Conservation (phyloP, 64 coral and sea anemone genomes). For the Anthopleura sola region DNA sequence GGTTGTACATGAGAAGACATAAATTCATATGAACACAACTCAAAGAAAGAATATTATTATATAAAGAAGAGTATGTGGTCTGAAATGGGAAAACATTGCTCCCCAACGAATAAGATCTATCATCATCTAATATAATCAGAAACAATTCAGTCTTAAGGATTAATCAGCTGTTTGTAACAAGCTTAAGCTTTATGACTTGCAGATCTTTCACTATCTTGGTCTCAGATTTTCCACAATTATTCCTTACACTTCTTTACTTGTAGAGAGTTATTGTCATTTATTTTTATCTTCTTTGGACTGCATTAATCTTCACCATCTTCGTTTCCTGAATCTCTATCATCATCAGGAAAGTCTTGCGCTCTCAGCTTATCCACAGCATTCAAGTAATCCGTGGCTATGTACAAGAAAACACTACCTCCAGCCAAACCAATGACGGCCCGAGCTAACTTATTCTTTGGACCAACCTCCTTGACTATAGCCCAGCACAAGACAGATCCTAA, state of each 20-base stretch:
- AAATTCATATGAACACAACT: too few relatives aligned
- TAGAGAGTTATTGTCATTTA: background rate
- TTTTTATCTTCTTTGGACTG: background rate
- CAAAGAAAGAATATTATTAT: too few relatives aligned
- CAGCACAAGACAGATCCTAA: conserved; percentile 17
- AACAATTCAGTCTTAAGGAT: too few relatives aligned
- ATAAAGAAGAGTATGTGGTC: too few relatives aligned
- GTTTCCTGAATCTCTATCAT: conserved; percentile 17
- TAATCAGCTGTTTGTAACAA: too few relatives aligned
- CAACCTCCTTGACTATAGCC: conserved; percentile 21
- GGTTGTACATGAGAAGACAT: too few relatives aligned
- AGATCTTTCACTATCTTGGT: too few relatives aligned
- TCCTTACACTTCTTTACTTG: background rate
- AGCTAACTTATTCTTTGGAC: conserved; percentile 1
- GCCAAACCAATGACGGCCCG: conserved; percentile 5
- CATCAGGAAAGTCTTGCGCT: background rate
- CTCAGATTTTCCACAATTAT: background rate
- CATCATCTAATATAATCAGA: too few relatives aligned
- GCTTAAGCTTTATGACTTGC: too few relatives aligned
- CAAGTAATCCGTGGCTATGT: conserved; percentile 5
- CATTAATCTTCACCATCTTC: conserved; percentile 13
- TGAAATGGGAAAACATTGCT: too few relatives aligned
- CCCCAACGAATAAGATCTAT: too few relatives aligned
- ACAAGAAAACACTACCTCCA: background rate
- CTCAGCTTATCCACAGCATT: conserved; percentile 6